Base-by-base conservation (phyloP, 2,797 vertebrate species). In the Coccyzus lansbergi region DNA sequence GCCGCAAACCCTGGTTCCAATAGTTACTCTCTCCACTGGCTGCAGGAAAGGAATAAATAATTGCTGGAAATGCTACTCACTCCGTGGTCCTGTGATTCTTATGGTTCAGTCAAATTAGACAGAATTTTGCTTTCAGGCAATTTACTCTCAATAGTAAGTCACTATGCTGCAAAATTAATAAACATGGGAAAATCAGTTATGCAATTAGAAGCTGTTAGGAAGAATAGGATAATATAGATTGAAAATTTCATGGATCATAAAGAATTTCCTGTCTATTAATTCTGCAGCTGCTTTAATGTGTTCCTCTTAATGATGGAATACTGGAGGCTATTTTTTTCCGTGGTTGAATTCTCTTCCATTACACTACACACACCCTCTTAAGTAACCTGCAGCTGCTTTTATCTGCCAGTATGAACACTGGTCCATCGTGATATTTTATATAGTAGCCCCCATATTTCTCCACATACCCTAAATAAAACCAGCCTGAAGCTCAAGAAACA, bases 301-400 rank as follows among this genome's bases (percentile, higher is more conserved):
- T 52, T 91, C 74, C 83, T 90, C 92, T 90, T 94, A 92, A 95
- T 83, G 90, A 92, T 36, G 83, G 93, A 88, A 95, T 49, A 85
- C 76, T 82, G 71, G 69, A 95, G 56, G 87, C 75, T 88, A 58
- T 85, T 88, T 94, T 94, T 97, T 86, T 78, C 91, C 91, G 48
- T 60, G 74, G 62, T 71, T 88, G 62, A 82, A 86, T 95, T 96
- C 92, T 95, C 95, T 95, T 75, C 93, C 89, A 68, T 86, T 88
- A 95, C 92, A 95, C 68, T 64, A 79, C 67, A 90, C 86, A 91
- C 74, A 79, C 91, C 94, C 93, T 95, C 90, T 92, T 64, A 81
- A 86, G 88, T 90, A 82, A 94, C 83, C 78, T 88, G 86, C 82
- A 94, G 81, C 85, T 93, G 86, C 90, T 93, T 93, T 95, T 87